Conservation (phyloP, 1,140 invertebrate species). For the Ooceraea biroi region DNA sequence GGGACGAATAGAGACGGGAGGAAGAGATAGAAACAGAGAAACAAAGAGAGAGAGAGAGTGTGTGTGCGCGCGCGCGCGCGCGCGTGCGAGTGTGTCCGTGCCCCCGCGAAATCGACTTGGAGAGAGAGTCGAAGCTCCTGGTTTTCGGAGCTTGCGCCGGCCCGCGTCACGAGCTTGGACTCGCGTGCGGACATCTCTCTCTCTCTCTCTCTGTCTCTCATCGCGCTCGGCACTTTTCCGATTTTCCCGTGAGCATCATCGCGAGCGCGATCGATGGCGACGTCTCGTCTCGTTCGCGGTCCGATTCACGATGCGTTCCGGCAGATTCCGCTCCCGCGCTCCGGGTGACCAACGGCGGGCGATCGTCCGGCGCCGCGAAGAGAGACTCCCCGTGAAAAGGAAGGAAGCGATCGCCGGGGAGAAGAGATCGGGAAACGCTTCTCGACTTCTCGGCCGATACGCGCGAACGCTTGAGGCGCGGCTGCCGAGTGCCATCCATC, state of each 20-base stretch:
- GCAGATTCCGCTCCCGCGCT: background rate
- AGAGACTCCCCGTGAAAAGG: no score
- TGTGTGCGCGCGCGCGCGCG: no score
- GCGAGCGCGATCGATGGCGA: background rate
- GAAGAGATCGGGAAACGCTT: no score
- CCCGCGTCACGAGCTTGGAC: background rate
- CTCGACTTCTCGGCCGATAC: no score
- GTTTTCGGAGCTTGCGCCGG: conserved; percentile 36
- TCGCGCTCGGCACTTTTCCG: background rate
- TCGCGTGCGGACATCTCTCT: background rate
- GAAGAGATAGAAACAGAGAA: background rate
- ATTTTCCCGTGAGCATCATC: conserved; percentile 47
- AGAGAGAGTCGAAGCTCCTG: conserved; percentile 25
- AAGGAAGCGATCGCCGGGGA: no score
- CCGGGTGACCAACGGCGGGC: no score
- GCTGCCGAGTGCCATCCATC: no score
- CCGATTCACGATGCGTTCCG: background rate
- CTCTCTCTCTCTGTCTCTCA: no score
- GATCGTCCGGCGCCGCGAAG: no score
- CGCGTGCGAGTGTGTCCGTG: no score
- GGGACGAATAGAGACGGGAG: background rate
- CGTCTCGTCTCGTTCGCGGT: background rate
- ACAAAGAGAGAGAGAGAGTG: conserved; percentile 1
- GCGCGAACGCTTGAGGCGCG: no score
- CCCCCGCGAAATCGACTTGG: no score